Evolutionary conservation across 2,113 vertebrate genomes (phyloP).

Genomic region (Leptosomus discolor): DNA sequence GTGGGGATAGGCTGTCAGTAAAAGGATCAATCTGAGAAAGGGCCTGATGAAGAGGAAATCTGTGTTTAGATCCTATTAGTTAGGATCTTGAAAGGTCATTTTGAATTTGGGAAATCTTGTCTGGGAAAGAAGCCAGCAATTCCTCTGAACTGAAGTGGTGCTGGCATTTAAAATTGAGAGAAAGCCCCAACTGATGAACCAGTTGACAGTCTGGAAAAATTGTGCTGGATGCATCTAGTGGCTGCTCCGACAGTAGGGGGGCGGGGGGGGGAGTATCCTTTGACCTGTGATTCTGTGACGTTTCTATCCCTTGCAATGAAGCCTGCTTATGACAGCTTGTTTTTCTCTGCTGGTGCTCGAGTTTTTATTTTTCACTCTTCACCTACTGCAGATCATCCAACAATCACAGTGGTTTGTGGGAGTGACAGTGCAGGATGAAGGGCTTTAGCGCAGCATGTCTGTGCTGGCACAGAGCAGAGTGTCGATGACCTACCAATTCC

Average conservation of each 20-base stretch:
- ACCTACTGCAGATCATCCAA: not conserved
- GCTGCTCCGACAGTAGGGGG: not conserved
- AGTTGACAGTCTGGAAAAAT: slow-evolving; percentile 48
- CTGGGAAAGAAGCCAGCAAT: slow-evolving; percentile 49
- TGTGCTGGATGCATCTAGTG: not conserved
- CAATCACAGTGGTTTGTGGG: not conserved
- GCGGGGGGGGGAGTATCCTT: not conserved
- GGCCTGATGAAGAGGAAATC: slow-evolving; percentile 37
- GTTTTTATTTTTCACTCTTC: not conserved
- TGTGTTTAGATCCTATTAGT: slow-evolving; percentile 41
- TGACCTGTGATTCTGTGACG: too few species aligned
- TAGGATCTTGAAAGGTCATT: slow-evolving; percentile 53
- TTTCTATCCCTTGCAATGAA: slow-evolving; percentile 3
- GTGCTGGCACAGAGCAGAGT: not conserved
- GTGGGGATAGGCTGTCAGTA: not conserved
- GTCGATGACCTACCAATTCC: not conserved
- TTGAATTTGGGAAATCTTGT: slow-evolving; percentile 54
- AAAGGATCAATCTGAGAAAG: slow-evolving; percentile 19
- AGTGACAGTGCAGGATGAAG: not conserved
- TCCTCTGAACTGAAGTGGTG: slow-evolving; percentile 36
- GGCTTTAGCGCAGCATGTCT: not conserved
- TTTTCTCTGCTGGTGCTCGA: slow-evolving; percentile 4
- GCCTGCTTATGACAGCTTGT: slow-evolving; percentile 15
- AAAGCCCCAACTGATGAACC: not conserved
- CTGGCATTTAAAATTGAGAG: slow-evolving; percentile 36